Evolutionary conservation across 2,113 vertebrate genomes (phyloP).

Genomic region (Alexandromys fortis): DNA sequence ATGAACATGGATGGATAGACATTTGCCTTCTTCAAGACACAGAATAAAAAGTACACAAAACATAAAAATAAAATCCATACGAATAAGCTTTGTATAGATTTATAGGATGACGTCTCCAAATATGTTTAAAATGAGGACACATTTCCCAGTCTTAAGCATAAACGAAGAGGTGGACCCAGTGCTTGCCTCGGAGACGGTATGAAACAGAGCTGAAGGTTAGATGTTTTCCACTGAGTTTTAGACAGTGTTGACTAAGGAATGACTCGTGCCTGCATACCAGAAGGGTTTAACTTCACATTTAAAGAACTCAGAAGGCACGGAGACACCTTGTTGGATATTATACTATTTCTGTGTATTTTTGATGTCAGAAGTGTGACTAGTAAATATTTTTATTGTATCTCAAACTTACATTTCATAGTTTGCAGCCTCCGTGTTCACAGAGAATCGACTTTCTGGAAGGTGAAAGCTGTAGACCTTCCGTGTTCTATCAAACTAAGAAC

Average conservation of each 20-base stretch:
- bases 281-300: constrained; percentile 10
- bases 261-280: neutral
- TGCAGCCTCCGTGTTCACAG: constrained; percentile 5
- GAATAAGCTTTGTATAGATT: constrained; percentile 10
- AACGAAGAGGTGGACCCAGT: constrained; percentile 42
- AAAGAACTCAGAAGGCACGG: neutral
- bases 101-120: constrained; percentile 57
- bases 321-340: neutral
- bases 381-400: constrained; percentile 46
- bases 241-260: neutral
- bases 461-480: constrained; percentile 29
- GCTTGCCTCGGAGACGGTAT: constrained; percentile 48
- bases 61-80: constrained; percentile 2
- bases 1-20: neutral
- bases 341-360: constrained; percentile 29
- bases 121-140: constrained; percentile 57
- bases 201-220: constrained; percentile 50
- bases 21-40: neutral
- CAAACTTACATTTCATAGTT: constrained; percentile 13
- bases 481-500: constrained; percentile 44
- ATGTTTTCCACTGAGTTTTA: constrained; percentile 52
- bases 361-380: constrained; percentile 33
- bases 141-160: constrained; percentile 54
- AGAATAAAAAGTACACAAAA: neutral
- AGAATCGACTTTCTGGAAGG: constrained; percentile 31